Evolutionary conservation across 2,797 vertebrate genomes (phyloP).

Genomic region (Sorex maritimensis): DNA sequence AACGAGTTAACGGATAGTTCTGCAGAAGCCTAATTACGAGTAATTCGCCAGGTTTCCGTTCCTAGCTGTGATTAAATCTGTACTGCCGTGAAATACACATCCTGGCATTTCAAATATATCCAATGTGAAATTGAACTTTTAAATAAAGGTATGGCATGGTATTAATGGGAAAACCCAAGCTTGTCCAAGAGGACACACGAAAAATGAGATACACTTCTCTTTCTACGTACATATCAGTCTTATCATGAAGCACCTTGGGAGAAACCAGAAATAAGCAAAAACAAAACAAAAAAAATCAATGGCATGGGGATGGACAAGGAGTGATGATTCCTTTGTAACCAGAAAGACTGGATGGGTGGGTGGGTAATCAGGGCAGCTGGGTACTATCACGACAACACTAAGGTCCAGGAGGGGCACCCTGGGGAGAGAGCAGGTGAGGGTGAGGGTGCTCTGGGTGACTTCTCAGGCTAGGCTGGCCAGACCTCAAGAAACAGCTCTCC

Average conservation of each 20-base stretch:
- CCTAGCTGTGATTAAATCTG: conserved; percentile 64
- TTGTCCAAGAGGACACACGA: conserved; percentile 41
- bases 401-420: neutral
- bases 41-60: conserved; percentile 61
- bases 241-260: conserved; percentile 13
- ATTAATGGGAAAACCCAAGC: conserved; percentile 13
- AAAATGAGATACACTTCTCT: too few species aligned
- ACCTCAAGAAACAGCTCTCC: neutral
- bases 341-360: neutral
- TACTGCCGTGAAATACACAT: conserved; percentile 54
- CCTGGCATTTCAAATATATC: conserved; percentile 63
- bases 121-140: conserved; percentile 2
- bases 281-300: neutral
- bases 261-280: conserved; percentile 59
- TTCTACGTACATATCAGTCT: neutral
- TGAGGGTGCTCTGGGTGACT: neutral
- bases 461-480: neutral
- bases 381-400: neutral
- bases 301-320: neutral
- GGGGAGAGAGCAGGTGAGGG: neutral
- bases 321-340: neutral
- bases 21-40: conserved; percentile 54
- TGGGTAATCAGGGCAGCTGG: neutral
- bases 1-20: neutral
- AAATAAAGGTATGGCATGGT: neutral